phyloP scores from a whole-genome alignment of 2,113 vertebrate genomes.

The Silurus meridionalis region DNA sequence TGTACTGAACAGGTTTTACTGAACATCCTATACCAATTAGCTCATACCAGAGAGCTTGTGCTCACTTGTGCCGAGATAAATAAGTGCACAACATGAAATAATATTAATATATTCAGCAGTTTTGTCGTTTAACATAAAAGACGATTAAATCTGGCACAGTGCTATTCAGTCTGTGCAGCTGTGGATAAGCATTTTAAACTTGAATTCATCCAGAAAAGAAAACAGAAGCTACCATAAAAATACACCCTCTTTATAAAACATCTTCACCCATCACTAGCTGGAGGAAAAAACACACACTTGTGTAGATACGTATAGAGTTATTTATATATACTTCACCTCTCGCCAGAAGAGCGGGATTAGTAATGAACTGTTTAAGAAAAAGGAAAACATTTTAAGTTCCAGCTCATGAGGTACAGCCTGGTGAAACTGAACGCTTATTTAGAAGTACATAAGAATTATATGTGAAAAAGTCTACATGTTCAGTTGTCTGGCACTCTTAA shows the following conservation, averaged over 20 bases:
- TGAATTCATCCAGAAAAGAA: slow-evolving; percentile 19
- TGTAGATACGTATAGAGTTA: not conserved
- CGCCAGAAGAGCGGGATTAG: not conserved
- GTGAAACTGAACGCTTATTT: not conserved
- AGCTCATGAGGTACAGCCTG: not conserved
- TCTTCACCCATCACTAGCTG: not conserved
- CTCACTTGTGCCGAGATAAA: not conserved
- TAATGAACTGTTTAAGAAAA: not conserved
- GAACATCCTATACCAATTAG: not conserved
- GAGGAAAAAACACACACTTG: not conserved
- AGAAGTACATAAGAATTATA: not conserved
- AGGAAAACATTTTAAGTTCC: not conserved
- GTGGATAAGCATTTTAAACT: not conserved
- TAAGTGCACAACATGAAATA: not conserved
- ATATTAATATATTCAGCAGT: not conserved
- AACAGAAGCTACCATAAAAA: slow-evolving; percentile 29
- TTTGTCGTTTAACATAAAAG: not conserved
- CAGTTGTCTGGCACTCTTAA: slow-evolving; percentile 17
- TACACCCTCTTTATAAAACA: slow-evolving; percentile 6
- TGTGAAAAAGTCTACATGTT: not conserved
- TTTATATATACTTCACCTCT: not conserved
- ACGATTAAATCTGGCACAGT: not conserved
- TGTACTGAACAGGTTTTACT: too few relatives aligned
- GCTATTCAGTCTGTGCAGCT: not conserved
- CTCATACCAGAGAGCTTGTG: too few relatives aligned